A percentile compares a stretch with the other conserved stretches of the same genome.
Evolutionary conservation across 2,113 vertebrate species (phyloP).

Genomic region (Columbina picui): DNA sequence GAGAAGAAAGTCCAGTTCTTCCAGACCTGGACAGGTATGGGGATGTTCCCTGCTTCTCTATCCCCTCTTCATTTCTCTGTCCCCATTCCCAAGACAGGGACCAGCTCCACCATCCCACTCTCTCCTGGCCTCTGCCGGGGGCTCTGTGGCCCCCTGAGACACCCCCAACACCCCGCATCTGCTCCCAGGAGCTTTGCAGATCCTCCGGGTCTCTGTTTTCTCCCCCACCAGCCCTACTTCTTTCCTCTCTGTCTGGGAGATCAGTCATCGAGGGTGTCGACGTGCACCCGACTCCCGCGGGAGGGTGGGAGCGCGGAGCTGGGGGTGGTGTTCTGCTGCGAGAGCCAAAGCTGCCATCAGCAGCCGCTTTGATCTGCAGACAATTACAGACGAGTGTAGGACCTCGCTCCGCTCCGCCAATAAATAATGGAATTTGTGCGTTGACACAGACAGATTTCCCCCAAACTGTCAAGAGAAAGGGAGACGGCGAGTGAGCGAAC

Average conservation of each 20-base stretch:
- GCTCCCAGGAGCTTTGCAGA: background rate
- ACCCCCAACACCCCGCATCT: background rate
- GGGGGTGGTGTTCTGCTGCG: constrained; percentile 39
- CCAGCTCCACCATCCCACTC: background rate
- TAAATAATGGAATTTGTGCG: constrained; percentile 59
- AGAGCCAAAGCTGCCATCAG: constrained; percentile 64
- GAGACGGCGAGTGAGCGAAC: background rate
- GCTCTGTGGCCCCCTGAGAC: background rate
- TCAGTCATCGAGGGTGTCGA: constrained; percentile 38
- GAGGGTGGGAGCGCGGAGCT: constrained; percentile 15
- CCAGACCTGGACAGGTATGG: background rate
- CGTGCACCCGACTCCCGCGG: background rate
- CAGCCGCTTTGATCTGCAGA: constrained; percentile 65
- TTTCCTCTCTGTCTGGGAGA: constrained; percentile 45
- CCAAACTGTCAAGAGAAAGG: constrained; percentile 65
- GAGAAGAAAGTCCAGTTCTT: background rate
- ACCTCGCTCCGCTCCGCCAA: constrained; percentile 53
- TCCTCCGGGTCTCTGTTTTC: background rate
- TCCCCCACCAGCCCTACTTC: constrained; percentile 50
- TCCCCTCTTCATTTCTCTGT: background rate
- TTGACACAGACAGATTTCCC: constrained; percentile 68
- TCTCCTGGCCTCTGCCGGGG: background rate
- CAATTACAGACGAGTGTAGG: constrained; percentile 62
- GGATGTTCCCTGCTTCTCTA: background rate
- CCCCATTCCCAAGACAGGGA: background rate